Base-by-base conservation (phyloP, 2,113 vertebrate species). In the Callopanchax toddi region DNA sequence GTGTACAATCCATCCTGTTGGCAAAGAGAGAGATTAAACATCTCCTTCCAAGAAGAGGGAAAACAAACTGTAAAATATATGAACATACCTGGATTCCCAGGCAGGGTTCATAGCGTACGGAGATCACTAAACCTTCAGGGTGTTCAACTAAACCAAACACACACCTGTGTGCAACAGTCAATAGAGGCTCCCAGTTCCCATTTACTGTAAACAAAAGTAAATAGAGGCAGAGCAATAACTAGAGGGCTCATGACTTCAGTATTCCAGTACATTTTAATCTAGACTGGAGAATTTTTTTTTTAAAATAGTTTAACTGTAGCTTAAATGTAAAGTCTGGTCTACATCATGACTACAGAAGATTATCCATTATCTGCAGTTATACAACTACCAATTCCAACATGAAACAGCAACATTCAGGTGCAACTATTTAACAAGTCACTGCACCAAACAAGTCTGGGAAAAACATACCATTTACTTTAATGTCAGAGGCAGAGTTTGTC, bases 1-100 rank as follows among this genome's bases (percentile, higher is more conserved):
- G 68, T 85, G 45, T 88, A 90, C 74, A 89, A 71, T 20, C 84
- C 90, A 90, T 89, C 81, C 92, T 92, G 58, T 66, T 18, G 13
- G 13, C 15, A 15, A 71, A 44, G 1, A 13, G 2, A 2, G n/a
- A 16, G 5, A 23, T 49, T 48, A 45, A 0, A 8, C 2, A 40
- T 29, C 18, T 20, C 7, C 22, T 16, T 36, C 4, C 36, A 18
- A 29, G 3, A n/a, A n/a, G 11, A n/a, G 5, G 6, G 2, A 22
- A 16, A 12, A 11, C 3, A 16, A 12, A 11, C 3, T n/a, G 9
- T n/a, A 1, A n/a, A 32, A 15, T 21, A 1, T 49, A 3, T 23
- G 2, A 39, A 16, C 10, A 11, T 0, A 74, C 92, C 85, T 76
- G 71, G 26, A 26, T 53, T 26, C 78, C 23, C 18, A 91, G 54